Evolutionary conservation across 1,140 invertebrate genomes (phyloP).

Genomic region (Subanguina moxae): DNA sequence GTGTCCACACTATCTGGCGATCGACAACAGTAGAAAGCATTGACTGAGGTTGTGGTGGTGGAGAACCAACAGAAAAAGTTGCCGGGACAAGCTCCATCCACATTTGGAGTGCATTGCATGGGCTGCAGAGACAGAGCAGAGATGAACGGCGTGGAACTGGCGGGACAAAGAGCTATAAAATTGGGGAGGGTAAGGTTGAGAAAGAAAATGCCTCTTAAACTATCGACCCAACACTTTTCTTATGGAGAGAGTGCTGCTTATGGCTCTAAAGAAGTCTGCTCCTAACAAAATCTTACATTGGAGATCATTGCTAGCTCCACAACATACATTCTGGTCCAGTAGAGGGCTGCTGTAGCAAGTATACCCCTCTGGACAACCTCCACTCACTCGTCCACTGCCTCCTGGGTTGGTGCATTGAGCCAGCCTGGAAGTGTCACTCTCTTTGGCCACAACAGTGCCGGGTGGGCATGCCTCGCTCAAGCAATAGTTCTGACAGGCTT

Average conservation of each 20-base stretch:
- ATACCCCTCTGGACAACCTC: conserved; percentile 57
- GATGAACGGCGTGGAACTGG: conserved; percentile 56
- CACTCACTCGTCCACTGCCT: conserved; percentile 53
- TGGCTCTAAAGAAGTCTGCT: neutral
- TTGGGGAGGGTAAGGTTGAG: neutral
- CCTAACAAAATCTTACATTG: conserved; percentile 33
- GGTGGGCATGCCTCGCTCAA: conserved; percentile 56
- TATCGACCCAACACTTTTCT: neutral
- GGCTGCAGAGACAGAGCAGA: conserved; percentile 57
- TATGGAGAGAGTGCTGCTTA: too few species aligned
- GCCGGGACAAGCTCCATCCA: conserved; percentile 56
- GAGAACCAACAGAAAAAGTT: conserved; percentile 57
- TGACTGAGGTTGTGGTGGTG: conserved; percentile 56
- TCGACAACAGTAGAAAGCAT: conserved; percentile 58
- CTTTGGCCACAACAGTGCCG: conserved; percentile 57
- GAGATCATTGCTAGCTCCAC: conserved; percentile 55
- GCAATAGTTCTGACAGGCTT: conserved; percentile 58
- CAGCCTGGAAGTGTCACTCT: conserved; percentile 46
- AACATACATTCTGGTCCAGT: conserved; percentile 58
- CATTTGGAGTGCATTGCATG: conserved; percentile 59
- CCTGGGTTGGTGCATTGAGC: conserved; percentile 57
- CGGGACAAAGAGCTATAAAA: conserved; percentile 54
- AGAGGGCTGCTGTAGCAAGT: conserved; percentile 55
- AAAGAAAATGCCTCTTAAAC: too few species aligned
- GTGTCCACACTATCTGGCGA: conserved; percentile 57